Conservation (phyloP, 2,797 vertebrate species). For the Lepus oiostolus region DNA sequence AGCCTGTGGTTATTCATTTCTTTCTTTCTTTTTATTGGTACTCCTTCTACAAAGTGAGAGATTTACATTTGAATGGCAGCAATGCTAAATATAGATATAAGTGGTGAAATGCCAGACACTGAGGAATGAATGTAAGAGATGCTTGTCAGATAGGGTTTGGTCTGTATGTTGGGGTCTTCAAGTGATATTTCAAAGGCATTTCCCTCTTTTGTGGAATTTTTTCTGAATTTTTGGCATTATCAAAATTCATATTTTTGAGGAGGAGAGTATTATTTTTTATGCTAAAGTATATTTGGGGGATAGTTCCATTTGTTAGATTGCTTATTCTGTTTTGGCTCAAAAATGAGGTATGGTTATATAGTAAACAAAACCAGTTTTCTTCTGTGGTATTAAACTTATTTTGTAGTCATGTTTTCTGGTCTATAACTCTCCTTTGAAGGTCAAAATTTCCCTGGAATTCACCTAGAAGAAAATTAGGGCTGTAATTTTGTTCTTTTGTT, state of each 20-base stretch:
- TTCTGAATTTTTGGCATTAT: background rate
- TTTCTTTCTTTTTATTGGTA: background rate
- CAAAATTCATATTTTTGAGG: conserved; percentile 25
- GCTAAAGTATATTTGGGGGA: background rate
- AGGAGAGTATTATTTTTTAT: background rate
- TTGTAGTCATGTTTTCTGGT: background rate
- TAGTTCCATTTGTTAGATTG: background rate
- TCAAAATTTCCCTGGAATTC: background rate
- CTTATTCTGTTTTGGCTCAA: conserved; percentile 28
- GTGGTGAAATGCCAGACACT: background rate
- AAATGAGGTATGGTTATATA: background rate
- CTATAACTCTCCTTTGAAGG: background rate
- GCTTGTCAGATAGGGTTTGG: background rate
- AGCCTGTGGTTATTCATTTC: background rate
- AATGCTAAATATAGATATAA: background rate
- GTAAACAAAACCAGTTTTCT: background rate
- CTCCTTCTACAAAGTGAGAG: background rate
- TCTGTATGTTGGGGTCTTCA: background rate
- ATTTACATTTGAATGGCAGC: conserved; percentile 15
- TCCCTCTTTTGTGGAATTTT: background rate
- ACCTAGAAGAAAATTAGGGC: background rate
- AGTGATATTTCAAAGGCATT: background rate
- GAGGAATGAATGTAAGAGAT: background rate
- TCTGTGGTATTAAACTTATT: background rate
- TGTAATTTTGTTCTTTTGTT: background rate